Evolutionary conservation across 2,797 vertebrate species (phyloP), one percentile per base, ranked within the genome.

Genomic region (Myoxocephalus aenaeus): DNA sequence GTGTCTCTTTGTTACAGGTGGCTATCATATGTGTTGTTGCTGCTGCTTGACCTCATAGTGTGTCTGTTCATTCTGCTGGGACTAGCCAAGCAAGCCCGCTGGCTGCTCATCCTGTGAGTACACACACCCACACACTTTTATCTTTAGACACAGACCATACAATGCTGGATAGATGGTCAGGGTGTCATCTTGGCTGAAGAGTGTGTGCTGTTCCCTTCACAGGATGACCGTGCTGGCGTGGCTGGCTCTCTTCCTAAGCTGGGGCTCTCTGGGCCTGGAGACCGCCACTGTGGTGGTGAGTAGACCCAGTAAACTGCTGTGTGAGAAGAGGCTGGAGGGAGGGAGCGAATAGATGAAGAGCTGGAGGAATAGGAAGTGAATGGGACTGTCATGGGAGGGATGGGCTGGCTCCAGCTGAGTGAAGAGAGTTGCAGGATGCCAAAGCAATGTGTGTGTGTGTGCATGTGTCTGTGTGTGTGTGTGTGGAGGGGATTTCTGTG

Each of bases 51-150:
- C 89, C 94, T 98, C 46, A 94, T 97, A 63, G 95, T 97, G 79
- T 97, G 96, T 89, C 94, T 98, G 57, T 97, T 98, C 93, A 97
- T 97, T 73, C 93, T 98, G 75, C 94, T 98, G 80, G 97, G 96
- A 69, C 91, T 98, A 86, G 97, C 97, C 13, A 98, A 97, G 87
- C 97, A 97, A 84, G 96, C 96, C 78, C 96, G 96, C 87, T 98
- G 97, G 96, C 96, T 98, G 73, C 96, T 98, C 85, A 96, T 96
- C 69, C 84, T 97, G 97, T 98, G 86, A 96, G 97, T 93, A 27
- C 59, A 70, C 59, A 80, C n/a, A 78, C 62, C 53, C 56, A 65
- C 65, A 70, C 64, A 80, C 78, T 25, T 15, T 3, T 40, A 59
- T 74, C 27, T 81, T 58, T n/a, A 54, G 63, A 79, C 73, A 65